Evolutionary conservation across 2,113 vertebrate species (phyloP).

Genomic region (Toxotes chatareus): DNA sequence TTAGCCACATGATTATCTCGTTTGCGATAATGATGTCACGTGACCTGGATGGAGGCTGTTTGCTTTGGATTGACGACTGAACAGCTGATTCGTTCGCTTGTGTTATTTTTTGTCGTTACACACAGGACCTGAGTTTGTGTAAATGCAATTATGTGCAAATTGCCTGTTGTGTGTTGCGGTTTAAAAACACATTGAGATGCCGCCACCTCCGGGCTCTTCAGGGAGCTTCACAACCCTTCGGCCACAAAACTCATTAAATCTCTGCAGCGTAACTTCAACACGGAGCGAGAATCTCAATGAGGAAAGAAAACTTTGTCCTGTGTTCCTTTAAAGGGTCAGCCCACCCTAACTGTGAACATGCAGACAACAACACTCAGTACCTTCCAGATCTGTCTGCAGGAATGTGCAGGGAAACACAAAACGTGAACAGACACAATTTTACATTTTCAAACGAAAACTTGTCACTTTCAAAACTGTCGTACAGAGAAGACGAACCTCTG

Average conservation of each 20-base stretch:
- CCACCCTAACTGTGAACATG: background rate
- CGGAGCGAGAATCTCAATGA: background rate
- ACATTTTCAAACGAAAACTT: too few relatives aligned
- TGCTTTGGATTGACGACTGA: slow-evolving; percentile 14
- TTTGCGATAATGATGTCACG: slow-evolving; percentile 27
- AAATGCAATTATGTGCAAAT: background rate
- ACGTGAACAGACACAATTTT: too few relatives aligned
- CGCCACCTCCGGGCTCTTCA: background rate
- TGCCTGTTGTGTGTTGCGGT: background rate
- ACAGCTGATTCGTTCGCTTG: background rate
- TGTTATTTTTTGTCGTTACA: background rate
- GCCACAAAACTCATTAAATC: slow-evolving; percentile 29
- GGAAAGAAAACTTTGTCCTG: background rate
- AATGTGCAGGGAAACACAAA: too few relatives aligned
- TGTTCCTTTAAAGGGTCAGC: background rate
- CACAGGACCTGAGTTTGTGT: background rate
- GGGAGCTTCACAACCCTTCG: background rate
- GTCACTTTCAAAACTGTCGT: too few relatives aligned
- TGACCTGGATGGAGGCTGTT: background rate
- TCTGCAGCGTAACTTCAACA: background rate
- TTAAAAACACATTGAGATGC: background rate
- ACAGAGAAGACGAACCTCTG: too few relatives aligned
- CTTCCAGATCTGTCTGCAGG: too few relatives aligned
- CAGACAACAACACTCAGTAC: too few relatives aligned
- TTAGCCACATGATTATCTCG: slow-evolving; percentile 12